Evolutionary conservation across 2,888 invertebrate genomes (phyloP).

Genomic region (Lysandra bellargus): DNA sequence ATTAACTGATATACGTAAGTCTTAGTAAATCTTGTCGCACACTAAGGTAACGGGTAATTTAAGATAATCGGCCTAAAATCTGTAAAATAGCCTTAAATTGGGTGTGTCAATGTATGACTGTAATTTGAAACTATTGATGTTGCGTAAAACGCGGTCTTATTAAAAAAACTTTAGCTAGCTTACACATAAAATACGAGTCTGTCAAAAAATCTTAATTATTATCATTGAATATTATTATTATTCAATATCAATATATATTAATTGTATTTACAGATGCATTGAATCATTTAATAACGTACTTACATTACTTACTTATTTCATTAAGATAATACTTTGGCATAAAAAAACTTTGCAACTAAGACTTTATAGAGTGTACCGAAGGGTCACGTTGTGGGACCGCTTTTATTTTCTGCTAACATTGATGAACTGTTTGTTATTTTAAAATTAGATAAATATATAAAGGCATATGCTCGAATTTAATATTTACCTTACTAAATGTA

Average conservation of each 20-base stretch:
- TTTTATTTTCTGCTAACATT: background rate
- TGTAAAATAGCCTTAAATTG: slow-evolving; percentile 15
- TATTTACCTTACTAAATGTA: background rate
- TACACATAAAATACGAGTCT: background rate
- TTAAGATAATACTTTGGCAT: background rate
- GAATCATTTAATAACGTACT: background rate
- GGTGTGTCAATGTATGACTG: slow-evolving; percentile 1
- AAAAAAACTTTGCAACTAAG: background rate
- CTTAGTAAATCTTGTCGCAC: background rate
- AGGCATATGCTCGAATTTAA: background rate
- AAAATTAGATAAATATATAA: background rate
- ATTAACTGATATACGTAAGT: slow-evolving; percentile 14
- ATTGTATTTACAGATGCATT: background rate
- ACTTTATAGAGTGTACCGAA: background rate
- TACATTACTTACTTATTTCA: background rate
- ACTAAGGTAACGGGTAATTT: slow-evolving; percentile 10
- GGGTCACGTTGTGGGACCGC: background rate
- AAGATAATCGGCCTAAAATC: slow-evolving; percentile 20
- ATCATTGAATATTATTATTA: background rate
- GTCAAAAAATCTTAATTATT: background rate
- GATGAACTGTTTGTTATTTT: background rate
- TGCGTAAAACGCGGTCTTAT: background rate
- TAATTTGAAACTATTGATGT: background rate
- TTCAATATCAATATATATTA: background rate
- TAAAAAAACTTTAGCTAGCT: background rate